Conservation (phyloP, 2,113 vertebrate genomes). For the Xiphias gladius region DNA sequence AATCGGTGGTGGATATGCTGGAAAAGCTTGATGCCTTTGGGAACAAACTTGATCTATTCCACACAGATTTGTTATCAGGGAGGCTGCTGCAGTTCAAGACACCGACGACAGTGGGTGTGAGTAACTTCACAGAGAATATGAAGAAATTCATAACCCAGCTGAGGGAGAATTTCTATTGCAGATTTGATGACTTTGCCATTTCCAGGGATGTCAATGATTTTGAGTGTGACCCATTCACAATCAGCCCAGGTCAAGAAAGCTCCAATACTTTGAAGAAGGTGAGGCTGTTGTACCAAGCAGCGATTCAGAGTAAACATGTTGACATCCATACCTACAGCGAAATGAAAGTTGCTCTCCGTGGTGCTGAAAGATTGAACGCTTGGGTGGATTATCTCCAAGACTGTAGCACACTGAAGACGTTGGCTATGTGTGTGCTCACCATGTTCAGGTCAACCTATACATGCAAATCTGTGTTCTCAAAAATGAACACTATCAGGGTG, state of each 20-base stretch:
- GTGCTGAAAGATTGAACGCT: conserved; percentile 12
- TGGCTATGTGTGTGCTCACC: background rate
- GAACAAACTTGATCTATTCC: conserved; percentile 5
- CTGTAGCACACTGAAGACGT: background rate
- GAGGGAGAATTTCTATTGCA: background rate
- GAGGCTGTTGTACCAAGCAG: background rate
- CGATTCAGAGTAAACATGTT: background rate
- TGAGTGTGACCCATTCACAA: conserved; percentile 3
- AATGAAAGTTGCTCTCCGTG: conserved; percentile 24
- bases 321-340: too few species aligned
- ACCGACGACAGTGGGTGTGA: background rate
- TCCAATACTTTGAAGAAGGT: background rate
- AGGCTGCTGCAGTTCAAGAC: conserved; percentile 15
- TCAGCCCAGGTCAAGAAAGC: background rate
- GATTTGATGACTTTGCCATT: conserved; percentile 25
- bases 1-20: background rate
- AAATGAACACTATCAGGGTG: too few species aligned
- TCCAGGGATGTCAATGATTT: conserved; percentile 11
- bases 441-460: background rate
- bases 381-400: conserved; percentile 17
- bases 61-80: background rate
- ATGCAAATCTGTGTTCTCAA: background rate
- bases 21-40: conserved; percentile 6
- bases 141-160: conserved; percentile 13
- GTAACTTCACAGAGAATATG: background rate